Evolutionary conservation across 2,888 invertebrate species (phyloP).

Genomic region (Philereme vetulata): DNA sequence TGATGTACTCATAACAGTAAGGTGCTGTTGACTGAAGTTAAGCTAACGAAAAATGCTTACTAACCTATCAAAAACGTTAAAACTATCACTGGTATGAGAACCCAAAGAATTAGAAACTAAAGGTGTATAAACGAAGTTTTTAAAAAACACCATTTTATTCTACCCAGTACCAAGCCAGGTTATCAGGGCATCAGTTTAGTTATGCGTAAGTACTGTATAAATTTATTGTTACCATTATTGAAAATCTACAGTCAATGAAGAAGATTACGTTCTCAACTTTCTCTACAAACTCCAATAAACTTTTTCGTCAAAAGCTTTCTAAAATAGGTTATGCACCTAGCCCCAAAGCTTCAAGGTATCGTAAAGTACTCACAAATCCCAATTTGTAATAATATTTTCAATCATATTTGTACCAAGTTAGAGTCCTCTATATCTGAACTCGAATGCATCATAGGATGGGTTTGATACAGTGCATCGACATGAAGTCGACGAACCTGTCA

Average conservation of each 20-base stretch:
- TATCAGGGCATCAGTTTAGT: background rate
- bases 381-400: constrained; percentile 39
- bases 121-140: too few species aligned
- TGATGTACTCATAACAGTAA: too few species aligned
- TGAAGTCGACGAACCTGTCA: constrained; percentile 59
- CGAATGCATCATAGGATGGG: constrained; percentile 52
- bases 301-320: constrained; percentile 28
- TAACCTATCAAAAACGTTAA: too few species aligned
- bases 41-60: too few species aligned
- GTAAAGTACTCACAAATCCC: constrained; percentile 46
- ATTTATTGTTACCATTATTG: background rate
- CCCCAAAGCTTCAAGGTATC: constrained; percentile 19
- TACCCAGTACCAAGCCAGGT: background rate
- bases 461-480: constrained; percentile 64
- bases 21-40: too few species aligned
- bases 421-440: constrained; percentile 49
- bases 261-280: constrained; percentile 7
- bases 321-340: constrained; percentile 26
- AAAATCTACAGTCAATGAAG: too few species aligned
- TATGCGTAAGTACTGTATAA: background rate
- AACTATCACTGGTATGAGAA: too few species aligned
- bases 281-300: constrained; percentile 9
- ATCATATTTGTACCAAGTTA: constrained; percentile 35
- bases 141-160: too few species aligned
- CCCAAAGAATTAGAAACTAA: too few species aligned